Conservation (phyloP, 1,140 invertebrate genomes). For the Drosophila ohnishii region DNA sequence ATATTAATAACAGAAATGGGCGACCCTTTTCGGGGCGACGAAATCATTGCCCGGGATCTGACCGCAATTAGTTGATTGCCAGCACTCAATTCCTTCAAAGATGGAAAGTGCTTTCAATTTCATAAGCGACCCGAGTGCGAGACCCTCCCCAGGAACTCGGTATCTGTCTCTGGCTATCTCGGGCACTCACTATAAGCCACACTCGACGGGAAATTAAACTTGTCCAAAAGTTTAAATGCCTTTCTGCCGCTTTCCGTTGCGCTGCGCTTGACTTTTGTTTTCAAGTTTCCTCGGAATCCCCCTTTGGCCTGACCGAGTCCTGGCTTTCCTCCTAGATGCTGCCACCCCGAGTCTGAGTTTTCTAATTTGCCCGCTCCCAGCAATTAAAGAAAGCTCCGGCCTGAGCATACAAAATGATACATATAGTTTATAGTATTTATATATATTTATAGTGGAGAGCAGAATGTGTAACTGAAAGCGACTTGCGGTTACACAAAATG, state of each 20-base stretch:
- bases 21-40: constrained; percentile 19
- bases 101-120: constrained; percentile 77
- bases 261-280: constrained; percentile 74
- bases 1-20: constrained; percentile 47
- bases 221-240: constrained; percentile 80
- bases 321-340: background rate
- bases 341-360: constrained; percentile 31
- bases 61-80: constrained; percentile 76
- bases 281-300: constrained; percentile 48
- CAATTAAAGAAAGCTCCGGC: constrained; percentile 67
- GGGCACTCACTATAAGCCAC: constrained; percentile 38
- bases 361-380: constrained; percentile 61
- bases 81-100: constrained; percentile 64
- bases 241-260: constrained; percentile 70
- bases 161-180: constrained; percentile 32
- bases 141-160: background rate
- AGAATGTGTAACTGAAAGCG: constrained; percentile 2
- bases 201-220: constrained; percentile 78
- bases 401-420: constrained; percentile 25
- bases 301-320: constrained; percentile 26
- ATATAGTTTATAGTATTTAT: constrained; percentile 6
- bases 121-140: constrained; percentile 44
- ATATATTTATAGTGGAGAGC: background rate
- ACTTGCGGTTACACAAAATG: constrained; percentile 14
- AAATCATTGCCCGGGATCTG: constrained; percentile 29